Conservation (phyloP, 2,888 invertebrate species). For the Diarsia brunnea region DNA sequence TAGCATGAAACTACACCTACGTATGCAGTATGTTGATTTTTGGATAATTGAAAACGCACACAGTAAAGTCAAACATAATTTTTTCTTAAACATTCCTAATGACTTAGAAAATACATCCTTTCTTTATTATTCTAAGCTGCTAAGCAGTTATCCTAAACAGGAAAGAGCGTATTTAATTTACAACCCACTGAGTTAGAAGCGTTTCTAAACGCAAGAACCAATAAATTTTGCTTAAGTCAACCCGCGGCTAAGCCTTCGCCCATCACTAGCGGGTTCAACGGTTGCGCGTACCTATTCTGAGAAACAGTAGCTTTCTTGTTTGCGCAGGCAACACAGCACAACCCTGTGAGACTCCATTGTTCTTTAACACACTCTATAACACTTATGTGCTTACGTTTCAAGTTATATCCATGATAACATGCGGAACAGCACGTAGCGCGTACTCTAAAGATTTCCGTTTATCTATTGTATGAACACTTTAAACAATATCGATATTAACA, state of each 20-base stretch:
- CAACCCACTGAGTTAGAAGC: conserved; percentile 36
- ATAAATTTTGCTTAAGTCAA: conserved; percentile 46
- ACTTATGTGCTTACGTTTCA: conserved; percentile 72
- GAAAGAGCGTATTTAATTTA: conserved; percentile 40
- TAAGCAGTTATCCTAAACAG: conserved; percentile 24
- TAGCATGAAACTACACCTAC: background rate
- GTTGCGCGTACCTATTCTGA: conserved; percentile 74
- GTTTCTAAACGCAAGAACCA: conserved; percentile 44
- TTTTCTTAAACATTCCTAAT: conserved; percentile 36
- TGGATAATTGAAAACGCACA: conserved; percentile 14
- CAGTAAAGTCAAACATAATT: background rate
- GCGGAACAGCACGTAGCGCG: conserved; percentile 78
- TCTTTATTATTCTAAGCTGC: conserved; percentile 35
- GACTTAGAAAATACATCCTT: conserved; percentile 18
- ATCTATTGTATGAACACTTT: conserved; percentile 47
- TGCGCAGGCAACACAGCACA: conserved; percentile 64
- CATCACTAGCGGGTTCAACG: conserved; percentile 72
- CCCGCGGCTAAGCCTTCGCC: conserved; percentile 29
- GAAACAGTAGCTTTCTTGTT: conserved; percentile 86
- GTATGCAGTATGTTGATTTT: conserved; percentile 13
- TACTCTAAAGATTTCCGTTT: conserved; percentile 48
- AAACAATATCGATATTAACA: conserved; percentile 48
- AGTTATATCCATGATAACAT: conserved; percentile 73
- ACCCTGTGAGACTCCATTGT: conserved; percentile 79
- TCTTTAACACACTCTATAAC: conserved; percentile 64